These are phyloP conservation scores for Perca fluviatilis DNA, from an alignment of 2,113 vertebrate genomes.

Conservation along the genomic window DNA sequence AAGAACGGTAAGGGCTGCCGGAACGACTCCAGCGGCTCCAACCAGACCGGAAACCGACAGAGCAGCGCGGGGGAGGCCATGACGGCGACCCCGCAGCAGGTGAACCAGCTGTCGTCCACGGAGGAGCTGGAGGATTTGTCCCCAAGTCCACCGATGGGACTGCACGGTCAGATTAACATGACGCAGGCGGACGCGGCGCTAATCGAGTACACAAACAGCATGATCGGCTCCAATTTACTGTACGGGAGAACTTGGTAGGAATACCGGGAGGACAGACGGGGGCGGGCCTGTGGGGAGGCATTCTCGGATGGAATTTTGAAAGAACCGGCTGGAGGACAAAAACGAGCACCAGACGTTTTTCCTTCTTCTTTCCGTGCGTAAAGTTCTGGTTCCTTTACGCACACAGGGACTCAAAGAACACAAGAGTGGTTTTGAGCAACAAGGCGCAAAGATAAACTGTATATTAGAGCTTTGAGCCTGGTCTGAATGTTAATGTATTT, in stretches of 20 bases:
- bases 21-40: slow-evolving; percentile 47
- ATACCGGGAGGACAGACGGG: neutral
- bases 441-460: slow-evolving; percentile 20
- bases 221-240: slow-evolving; percentile 90
- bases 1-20: slow-evolving; percentile 89
- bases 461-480: neutral
- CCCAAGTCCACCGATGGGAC: slow-evolving; percentile 85
- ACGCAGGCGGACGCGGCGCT: slow-evolving; percentile 87
- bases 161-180: slow-evolving; percentile 86
- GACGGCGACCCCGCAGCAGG: slow-evolving; percentile 52
- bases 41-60: slow-evolving; percentile 56
- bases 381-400: slow-evolving; percentile 42
- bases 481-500: slow-evolving; percentile 12
- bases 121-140: slow-evolving; percentile 89
- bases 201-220: slow-evolving; percentile 88
- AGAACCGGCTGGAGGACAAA: slow-evolving; percentile 14
- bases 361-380: slow-evolving; percentile 5
- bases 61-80: slow-evolving; percentile 59
- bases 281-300: neutral
- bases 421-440: slow-evolving; percentile 10
- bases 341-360: neutral
- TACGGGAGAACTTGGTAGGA: slow-evolving; percentile 95
- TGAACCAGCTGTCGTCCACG: slow-evolving; percentile 79
- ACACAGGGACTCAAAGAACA: slow-evolving; percentile 35
- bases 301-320: slow-evolving; percentile 19